A percentile compares a stretch with the other conserved stretches of the same genome.
Conservation (phyloP, 2,797 vertebrate species). For the Leucoraja ocellata region DNA sequence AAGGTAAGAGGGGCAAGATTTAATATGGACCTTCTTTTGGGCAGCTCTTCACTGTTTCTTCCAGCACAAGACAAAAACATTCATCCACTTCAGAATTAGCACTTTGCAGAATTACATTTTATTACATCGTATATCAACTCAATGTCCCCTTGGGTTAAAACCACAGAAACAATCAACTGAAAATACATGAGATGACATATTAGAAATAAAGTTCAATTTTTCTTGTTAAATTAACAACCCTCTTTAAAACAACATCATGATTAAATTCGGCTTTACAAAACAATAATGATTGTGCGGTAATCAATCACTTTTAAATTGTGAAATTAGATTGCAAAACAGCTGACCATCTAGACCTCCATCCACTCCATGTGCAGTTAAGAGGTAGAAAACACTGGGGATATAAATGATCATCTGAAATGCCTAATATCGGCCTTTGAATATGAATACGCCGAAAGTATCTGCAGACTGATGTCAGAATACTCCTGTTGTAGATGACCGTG, state of each 20-base stretch:
- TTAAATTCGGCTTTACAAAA: neutral
- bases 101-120: constrained; percentile 19
- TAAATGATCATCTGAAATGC: neutral
- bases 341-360: neutral
- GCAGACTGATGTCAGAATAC: neutral
- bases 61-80: neutral
- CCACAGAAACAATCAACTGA: neutral
- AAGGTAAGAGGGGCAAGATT: no score
- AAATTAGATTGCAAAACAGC: neutral
- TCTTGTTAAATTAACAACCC: neutral
- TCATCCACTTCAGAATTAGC: neutral
- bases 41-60: neutral
- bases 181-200: neutral
- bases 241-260: neutral
- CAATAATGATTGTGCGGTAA: neutral
- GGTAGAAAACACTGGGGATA: neutral
- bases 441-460: neutral
- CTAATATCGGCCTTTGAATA: neutral
- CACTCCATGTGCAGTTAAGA: neutral
- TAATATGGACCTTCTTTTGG: neutral
- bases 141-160: neutral
- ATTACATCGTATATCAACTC: neutral
- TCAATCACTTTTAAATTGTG: neutral
- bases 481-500: neutral
- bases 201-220: neutral